A percentile compares a stretch with the other conserved stretches of the same genome.
Conservation (phyloP, 1,140 invertebrate genomes). For the Habropoda laboriosa region DNA sequence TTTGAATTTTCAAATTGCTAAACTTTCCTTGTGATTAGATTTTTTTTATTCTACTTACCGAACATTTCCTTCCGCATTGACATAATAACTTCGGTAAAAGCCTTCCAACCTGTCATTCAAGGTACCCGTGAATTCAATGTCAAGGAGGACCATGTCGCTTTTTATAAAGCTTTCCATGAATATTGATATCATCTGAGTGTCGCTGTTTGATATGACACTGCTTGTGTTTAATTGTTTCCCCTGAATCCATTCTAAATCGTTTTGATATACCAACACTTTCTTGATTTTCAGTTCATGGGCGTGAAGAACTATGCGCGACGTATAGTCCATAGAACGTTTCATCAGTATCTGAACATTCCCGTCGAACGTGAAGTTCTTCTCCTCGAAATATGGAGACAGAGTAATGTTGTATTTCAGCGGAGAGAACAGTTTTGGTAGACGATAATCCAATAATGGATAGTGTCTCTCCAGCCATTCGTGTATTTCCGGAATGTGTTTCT, state of each 20-base stretch:
- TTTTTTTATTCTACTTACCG: constrained; percentile 59
- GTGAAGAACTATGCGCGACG: constrained; percentile 68
- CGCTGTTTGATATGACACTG: not conserved
- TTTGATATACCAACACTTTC: not conserved
- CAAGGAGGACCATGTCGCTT: constrained; percentile 66
- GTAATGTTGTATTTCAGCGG: constrained; percentile 70
- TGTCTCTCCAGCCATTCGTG: constrained; percentile 54
- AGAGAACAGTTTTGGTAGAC: constrained; percentile 64
- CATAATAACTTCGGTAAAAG: constrained; percentile 86
- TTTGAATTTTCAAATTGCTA: no score
- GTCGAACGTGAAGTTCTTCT: constrained; percentile 65
- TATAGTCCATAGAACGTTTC: constrained; percentile 14
- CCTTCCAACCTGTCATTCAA: constrained; percentile 83
- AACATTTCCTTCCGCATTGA: constrained; percentile 69
- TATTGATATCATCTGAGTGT: constrained; percentile 60
- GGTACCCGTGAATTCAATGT: constrained; percentile 80
- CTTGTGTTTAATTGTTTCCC: not conserved
- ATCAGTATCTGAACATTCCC: constrained; percentile 71
- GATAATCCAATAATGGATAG: constrained; percentile 58
- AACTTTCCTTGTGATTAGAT: no score
- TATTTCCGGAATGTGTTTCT: constrained; percentile 54
- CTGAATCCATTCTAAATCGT: no score
- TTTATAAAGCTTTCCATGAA: constrained; percentile 35
- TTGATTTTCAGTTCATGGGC: constrained; percentile 60
- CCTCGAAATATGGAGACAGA: constrained; percentile 67